Evolutionary conservation across 2,113 vertebrate genomes (phyloP).

Genomic region (Electrona antarctica): DNA sequence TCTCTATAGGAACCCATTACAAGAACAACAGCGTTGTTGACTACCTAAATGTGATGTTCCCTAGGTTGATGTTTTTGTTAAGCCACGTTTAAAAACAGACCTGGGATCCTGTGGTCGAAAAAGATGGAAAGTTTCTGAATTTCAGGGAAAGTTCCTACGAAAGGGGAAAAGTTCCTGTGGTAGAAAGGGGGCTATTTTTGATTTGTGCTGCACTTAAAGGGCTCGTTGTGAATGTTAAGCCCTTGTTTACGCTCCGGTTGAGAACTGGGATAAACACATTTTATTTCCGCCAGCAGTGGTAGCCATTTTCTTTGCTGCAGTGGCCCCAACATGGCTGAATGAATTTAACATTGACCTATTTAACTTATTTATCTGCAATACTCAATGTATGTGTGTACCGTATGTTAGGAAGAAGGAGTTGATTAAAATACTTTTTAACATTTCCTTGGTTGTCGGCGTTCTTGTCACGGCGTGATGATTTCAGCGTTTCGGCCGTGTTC

Average conservation of each 20-base stretch:
- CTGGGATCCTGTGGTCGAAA: too few species aligned
- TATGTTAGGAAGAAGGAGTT: constrained; percentile 8
- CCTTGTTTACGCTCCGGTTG: not conserved
- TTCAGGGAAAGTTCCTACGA: too few species aligned
- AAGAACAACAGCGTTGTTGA: too few species aligned
- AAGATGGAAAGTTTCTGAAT: too few species aligned
- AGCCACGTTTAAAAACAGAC: too few species aligned
- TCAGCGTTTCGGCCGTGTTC: constrained; percentile 6
- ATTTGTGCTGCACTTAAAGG: not conserved
- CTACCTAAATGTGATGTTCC: too few species aligned
- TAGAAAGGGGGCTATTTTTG: too few species aligned
- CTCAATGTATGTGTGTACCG: not conserved
- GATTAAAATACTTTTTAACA: constrained; percentile 45
- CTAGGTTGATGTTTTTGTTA: too few species aligned
- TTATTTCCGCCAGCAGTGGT: not conserved
- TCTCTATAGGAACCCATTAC: too few species aligned
- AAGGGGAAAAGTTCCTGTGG: too few species aligned
- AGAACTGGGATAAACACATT: not conserved
- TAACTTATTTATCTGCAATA: not conserved
- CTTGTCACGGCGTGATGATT: not conserved
- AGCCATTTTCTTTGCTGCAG: not conserved
- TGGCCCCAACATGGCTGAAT: not conserved
- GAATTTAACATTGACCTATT: not conserved
- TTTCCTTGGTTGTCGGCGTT: not conserved
- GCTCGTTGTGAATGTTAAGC: not conserved